Conservation (phyloP, 2,797 vertebrate species). For the Cercopithecus neglectus region DNA sequence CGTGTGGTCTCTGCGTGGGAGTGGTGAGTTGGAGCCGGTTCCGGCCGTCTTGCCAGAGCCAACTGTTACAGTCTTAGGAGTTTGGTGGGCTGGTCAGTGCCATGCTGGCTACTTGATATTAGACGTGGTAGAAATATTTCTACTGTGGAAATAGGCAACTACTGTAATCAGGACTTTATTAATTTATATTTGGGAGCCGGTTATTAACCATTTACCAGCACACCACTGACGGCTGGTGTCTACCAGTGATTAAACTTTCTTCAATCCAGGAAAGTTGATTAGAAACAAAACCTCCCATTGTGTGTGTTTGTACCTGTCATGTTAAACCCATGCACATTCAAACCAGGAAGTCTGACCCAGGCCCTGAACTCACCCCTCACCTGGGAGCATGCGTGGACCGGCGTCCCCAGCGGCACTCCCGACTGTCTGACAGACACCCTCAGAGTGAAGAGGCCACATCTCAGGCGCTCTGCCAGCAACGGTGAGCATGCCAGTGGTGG, state of each 20-base stretch:
- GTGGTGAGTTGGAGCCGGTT: background rate
- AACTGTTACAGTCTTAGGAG: background rate
- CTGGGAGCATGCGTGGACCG: constrained; percentile 62
- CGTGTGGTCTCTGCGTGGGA: accelerated
- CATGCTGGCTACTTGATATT: background rate
- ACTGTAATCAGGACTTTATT: background rate
- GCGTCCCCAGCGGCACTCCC: constrained; percentile 75
- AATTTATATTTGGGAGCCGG: background rate
- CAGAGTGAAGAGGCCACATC: constrained; percentile 87
- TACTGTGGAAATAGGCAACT: background rate
- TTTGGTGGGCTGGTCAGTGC: background rate
- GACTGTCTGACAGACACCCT: constrained; percentile 89
- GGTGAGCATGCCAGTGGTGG: constrained; percentile 80
- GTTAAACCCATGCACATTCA: background rate
- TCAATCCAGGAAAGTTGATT: background rate
- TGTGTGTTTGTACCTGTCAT: background rate
- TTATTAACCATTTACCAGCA: background rate
- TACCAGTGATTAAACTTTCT: background rate
- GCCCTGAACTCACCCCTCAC: constrained; percentile 82
- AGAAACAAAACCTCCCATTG: background rate
- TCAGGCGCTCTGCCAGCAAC: constrained; percentile 84
- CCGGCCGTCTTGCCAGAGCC: background rate
- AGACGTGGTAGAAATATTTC: background rate
- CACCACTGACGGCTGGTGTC: accelerated
- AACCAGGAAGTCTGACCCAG: constrained; percentile 80